Base-by-base conservation (phyloP, 2,888 invertebrate genomes). In the Megamerina dolium region DNA sequence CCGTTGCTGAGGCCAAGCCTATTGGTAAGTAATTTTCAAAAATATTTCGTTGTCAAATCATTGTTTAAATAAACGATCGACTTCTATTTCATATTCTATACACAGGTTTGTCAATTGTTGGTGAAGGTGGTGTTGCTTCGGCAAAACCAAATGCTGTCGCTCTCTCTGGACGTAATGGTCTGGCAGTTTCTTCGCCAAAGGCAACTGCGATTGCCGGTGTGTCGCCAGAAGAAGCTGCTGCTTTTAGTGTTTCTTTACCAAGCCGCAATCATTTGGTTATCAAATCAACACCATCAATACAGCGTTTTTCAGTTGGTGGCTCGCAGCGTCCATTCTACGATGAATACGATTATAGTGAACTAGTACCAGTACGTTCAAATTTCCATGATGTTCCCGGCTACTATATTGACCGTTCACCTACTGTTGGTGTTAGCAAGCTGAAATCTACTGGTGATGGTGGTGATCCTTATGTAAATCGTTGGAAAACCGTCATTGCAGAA, bases 191-290 rank as follows among this genome's bases (percentile, higher is more conserved):
- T 0, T 74, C 79, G 4, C 86, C 86, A 0, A 75, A 83, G 1
- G 85, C 79, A 17, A 85, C 85, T 0, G 86, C 86, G 5, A 80
- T 87, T 26, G 85, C 86, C 2, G 86, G 86, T 2, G 72, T 86
- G 1, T 75, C 65, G 0, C 64, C 71, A 6, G 63, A 63, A 38
- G 70, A 72, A 46, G 65, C 71, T 0, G 65, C 66, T 1, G 64
- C 64, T 0, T 63, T 68, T n/a, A 70, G 70, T 38, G 52, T 72
- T 12, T 52, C 61, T 1, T 44, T 70, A 43, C 68, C 67, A 14
- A 60, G 58, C 21, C 60, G 64, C 18, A 63, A 66, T 50, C 63
- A 68, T 20, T 55, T 68, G 19, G 55, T 68, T 5, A 63, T 68
- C 38, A 68, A 68, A 41, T 18, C 54, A 12, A 13, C 41, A 2